Base-by-base conservation (phyloP, 1,140 invertebrate genomes). In the Branchinecta lynchi region DNA sequence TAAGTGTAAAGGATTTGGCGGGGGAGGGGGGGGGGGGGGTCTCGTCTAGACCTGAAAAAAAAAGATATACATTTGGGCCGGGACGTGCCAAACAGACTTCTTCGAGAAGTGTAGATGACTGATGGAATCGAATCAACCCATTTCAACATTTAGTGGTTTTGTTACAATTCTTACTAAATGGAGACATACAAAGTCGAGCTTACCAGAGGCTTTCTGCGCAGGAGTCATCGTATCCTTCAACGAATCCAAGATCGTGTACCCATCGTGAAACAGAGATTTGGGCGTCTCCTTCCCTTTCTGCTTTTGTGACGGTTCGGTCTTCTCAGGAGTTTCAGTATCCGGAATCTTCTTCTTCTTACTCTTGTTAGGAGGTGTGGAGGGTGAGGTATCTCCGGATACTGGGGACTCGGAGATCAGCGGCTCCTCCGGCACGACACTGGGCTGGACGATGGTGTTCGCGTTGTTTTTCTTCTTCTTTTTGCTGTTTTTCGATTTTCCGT, bases 381-480 rank as follows among this genome's bases (percentile, higher is more conserved):
- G n/a, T 32, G 12, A 45, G 67, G 15, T 68, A 8, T 15, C 44
- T 15, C 43, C 44, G 43, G 67, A 60, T 32, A 32, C 32, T 32
- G 32, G 32, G 17, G 51, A 60, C 17, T 60, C 51, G 12, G 51
- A 60, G 12, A 60, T 12, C 51, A 20, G 6, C 17, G 51, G 51
- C 68, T 43, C 65, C 6, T 43, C 15, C 3, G 51, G 21, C 9
- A 66, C 65, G n/a, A 70, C 65, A 66, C 43, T 32, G 66, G 65
- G 15, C n/a, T 17, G 43, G 15, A 45, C 43, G 32, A n/a, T 68
- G 66, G 66, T 69, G 21, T 72, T 69, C 44, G 72, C 68, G 21
- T 73, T 71, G 32, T 71, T 68, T 8, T 75, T 82, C 73, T 89
- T 88, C 73, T 89, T 88, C 77, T 89, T 89, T 77, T 89, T 89